Conservation (phyloP, 2,888 invertebrate species). For the Drosophila villosipedis region DNA sequence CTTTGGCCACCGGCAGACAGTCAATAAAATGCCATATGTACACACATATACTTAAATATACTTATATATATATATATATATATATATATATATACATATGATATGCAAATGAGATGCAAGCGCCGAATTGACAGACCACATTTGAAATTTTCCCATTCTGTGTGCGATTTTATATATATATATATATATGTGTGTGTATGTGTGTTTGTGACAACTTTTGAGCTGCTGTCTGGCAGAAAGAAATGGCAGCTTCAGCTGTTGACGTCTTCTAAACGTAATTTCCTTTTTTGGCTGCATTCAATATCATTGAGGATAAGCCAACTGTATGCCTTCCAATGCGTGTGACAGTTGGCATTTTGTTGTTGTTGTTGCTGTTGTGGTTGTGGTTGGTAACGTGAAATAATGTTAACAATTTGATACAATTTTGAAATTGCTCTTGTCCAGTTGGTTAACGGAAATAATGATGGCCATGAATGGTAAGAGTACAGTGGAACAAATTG, state of each 20-base stretch:
- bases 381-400: constrained; percentile 28
- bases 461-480: constrained; percentile 9
- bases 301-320: constrained; percentile 26
- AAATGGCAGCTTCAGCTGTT: constrained; percentile 18
- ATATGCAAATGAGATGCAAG: constrained; percentile 52
- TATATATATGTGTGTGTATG: background rate
- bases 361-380: constrained; percentile 35
- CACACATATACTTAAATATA: constrained; percentile 9
- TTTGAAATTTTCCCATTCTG: constrained; percentile 39
- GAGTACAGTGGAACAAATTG: constrained; percentile 1
- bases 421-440: constrained; percentile 54
- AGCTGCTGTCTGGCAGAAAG: constrained; percentile 12
- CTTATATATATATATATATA: background rate
- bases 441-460: constrained; percentile 53
- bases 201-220: constrained; percentile 34
- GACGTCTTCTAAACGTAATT: constrained; percentile 35
- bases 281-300: constrained; percentile 40
- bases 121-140: constrained; percentile 34
- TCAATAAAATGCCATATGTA: constrained; percentile 36
- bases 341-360: constrained; percentile 9
- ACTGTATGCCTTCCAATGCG: constrained; percentile 6
- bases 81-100: background rate
- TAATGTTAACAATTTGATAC: constrained; percentile 65
- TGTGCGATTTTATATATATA: background rate
- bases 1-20: constrained; percentile 48